phyloP scores from a whole-genome alignment of 2,888 invertebrate species.

The Phyto melanocephala region DNA sequence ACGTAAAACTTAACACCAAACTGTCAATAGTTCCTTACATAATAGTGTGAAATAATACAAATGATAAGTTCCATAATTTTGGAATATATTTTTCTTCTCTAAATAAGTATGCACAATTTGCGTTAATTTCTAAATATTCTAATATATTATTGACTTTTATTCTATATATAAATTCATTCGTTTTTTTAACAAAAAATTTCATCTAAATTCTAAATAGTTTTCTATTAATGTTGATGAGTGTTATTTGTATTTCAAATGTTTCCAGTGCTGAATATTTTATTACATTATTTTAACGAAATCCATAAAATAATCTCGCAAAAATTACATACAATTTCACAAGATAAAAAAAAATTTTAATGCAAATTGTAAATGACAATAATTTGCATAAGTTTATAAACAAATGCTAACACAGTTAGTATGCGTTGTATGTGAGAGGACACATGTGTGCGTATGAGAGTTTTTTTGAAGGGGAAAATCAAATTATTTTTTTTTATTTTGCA shows the following conservation, averaged over 20 bases:
- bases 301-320: slow-evolving; percentile 15
- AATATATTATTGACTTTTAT: too few species aligned
- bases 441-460: background rate
- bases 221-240: slow-evolving; percentile 34
- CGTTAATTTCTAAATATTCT: too few species aligned
- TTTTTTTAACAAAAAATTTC: background rate
- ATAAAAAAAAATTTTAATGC: slow-evolving; percentile 22
- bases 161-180: too few species aligned
- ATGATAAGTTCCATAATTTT: too few species aligned
- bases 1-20: too few species aligned
- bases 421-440: background rate
- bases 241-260: slow-evolving; percentile 19
- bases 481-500: slow-evolving; percentile 53
- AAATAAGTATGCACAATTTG: too few species aligned
- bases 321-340: slow-evolving; percentile 1
- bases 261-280: slow-evolving; percentile 27
- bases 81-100: too few species aligned
- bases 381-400: slow-evolving; percentile 32
- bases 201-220: slow-evolving; percentile 21
- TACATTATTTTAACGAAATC: slow-evolving; percentile 38
- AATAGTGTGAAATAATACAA: too few species aligned
- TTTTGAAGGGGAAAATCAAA: slow-evolving; percentile 41
- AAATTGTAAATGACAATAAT: slow-evolving; percentile 58
- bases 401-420: background rate
- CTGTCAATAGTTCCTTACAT: too few species aligned